Base-by-base conservation (phyloP, 2,113 vertebrate species). In the Campylomormyrus numenius region DNA sequence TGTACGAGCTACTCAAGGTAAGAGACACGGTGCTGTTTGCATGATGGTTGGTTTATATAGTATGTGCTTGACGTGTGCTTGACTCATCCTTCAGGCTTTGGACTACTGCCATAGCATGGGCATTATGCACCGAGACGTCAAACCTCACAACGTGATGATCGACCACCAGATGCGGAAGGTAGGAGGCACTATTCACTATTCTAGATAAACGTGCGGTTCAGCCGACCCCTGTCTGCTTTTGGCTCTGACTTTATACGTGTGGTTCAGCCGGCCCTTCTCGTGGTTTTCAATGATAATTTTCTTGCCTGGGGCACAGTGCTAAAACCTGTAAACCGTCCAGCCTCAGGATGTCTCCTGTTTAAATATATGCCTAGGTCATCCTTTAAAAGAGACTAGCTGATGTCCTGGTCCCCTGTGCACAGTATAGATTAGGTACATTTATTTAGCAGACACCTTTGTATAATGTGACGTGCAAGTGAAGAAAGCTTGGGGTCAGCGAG, bases 81-180 rank as follows among this genome's bases (percentile, higher is more conserved):
- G 19, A 62, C 77, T 8, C 35, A 13, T 35, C 62, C 53, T 35
- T 93, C 93, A 99, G 98, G 98, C 98, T 94, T 96, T 99, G 96
- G 98, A 99, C 96, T 99, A 99, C 96, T 99, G 98, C 94, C 98
- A 99, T 95, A 99, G 98, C 95, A 98, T 99, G 97, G 98, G 98
- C 62, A 98, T 99, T 96, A 99, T 99, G 98, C 98, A 99, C 95
- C 95, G 98, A 90, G 98, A 99, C 46, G 98, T 99, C 94, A 99
- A 99, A 95, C 98, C 98, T 89, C 98, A 99, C 96, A 99, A 99
- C 90, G 98, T 99, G 94, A 99, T 99, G 98, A 99, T 99, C 92
- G 98, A 99, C 95, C 98, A 99, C 94, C 98, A 99, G 94, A 96
- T 98, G 94, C 98, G 98, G 94, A 99, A 99, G 98, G 98, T 99